Evolutionary conservation across 2,888 invertebrate genomes (phyloP), one percentile per base, ranked within the genome.

Genomic region (Copidosoma aretas): DNA sequence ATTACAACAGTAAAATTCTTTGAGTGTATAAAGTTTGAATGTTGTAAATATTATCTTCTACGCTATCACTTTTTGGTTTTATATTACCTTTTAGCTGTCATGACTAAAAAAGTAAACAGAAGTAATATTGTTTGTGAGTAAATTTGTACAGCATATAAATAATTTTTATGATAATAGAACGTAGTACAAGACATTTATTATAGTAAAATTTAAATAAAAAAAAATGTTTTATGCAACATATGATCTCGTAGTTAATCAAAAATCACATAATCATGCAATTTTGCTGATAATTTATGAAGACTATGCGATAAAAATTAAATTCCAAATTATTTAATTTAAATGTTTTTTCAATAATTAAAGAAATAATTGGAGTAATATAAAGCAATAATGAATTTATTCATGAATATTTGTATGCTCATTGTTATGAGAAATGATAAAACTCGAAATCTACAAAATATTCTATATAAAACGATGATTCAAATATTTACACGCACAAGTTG

Each of bases 21-120:
- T 32, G 8, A 32, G 32, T 32, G 8, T 32, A 5, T 32, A 5
- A 32, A 3, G 32, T 32, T 32, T 32, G 75, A 22, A 81, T 78
- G 64, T 75, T 77, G 68, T 79, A 71, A 77, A 43, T 61, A 17
- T 46, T 46, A 17, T 12, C 14, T 46, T 1, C 15, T 46, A 15
- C 43, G 43, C 15, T 46, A 46, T 46, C 17, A 15, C 17, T 14
- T 46, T 46, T 8, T 12, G 3, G 43, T 46, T 46, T 46, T 15
- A 15, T 46, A 46, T 46, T 46, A 46, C 43, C 1, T 15, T 46
- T 46, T 15, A 46, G 12, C 12, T 46, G 43, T 15, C 12, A 8
- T 14, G 1, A 46, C 32, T 32, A 32, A 3, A 32, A 32, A 32
- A 32, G 32, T 32, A 8, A 32, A 32, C 32, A 32, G 32, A 32